phyloP scores from a whole-genome alignment of 2,113 vertebrate species.

The Seriola aureovittata region DNA sequence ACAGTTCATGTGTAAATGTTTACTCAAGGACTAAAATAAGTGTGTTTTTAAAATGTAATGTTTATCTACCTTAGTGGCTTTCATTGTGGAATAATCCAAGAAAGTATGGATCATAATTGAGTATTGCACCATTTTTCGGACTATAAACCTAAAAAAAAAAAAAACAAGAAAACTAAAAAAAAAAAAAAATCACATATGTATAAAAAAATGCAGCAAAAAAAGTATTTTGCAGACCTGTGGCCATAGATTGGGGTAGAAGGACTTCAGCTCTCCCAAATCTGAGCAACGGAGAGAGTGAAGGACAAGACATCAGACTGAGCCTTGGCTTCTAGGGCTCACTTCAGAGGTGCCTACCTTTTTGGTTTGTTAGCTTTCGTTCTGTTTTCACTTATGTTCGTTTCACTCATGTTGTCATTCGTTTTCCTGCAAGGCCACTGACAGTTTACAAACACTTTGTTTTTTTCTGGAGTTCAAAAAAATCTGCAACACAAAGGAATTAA shows the following conservation, averaged over 20 bases:
- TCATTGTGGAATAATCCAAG: conserved; percentile 95
- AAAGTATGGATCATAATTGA: conserved; percentile 88
- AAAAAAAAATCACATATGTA: conserved; percentile 76
- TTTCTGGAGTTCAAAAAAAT: conserved; percentile 86
- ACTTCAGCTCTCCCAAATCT: conserved; percentile 78
- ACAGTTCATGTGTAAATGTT: conserved; percentile 98
- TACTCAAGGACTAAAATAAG: conserved; percentile 97
- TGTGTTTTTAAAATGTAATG: conserved; percentile 91
- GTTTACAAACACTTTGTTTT: conserved; percentile 84
- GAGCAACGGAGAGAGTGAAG: conserved; percentile 75
- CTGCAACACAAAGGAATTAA: conserved; percentile 69
- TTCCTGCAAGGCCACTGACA: conserved; percentile 82
- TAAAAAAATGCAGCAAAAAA: conserved; percentile 83
- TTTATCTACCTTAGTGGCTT: conserved; percentile 98
- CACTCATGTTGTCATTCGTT: conserved; percentile 65
- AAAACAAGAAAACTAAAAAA: conserved; percentile 76
- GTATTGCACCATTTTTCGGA: conserved; percentile 94
- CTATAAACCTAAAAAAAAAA: conserved; percentile 84
- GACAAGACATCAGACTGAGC: conserved; percentile 88
- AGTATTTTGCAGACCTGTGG: conserved; percentile 91
- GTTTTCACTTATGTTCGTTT: conserved; percentile 57
- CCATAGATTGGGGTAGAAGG: conserved; percentile 87
- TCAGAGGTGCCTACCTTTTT: conserved; percentile 92
- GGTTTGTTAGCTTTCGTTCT: conserved; percentile 77
- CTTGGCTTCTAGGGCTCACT: conserved; percentile 89